Conservation (phyloP, 2,797 vertebrate species). For the Hozukius guyotensis region DNA sequence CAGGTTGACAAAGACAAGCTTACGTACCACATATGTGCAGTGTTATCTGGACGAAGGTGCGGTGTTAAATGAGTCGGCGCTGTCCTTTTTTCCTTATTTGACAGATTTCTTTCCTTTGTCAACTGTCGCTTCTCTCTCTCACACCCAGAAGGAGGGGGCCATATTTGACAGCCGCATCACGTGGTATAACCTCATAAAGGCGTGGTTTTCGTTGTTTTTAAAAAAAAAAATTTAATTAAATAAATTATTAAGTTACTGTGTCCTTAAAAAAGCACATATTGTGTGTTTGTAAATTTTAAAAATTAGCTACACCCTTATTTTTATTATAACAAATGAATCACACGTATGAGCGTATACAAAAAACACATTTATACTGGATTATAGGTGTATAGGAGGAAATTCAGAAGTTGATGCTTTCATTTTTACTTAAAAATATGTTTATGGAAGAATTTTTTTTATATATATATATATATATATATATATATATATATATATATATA, state of each 20-base stretch:
- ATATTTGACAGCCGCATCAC: conserved; percentile 83
- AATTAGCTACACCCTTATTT: not conserved
- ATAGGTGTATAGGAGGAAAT: not conserved
- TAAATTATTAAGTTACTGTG: not conserved
- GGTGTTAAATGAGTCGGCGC: not conserved
- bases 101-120: conserved; percentile 55
- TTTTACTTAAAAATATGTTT: not conserved
- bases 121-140: conserved; percentile 60
- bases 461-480: no score
- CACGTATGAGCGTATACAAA: not conserved
- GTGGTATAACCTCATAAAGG: conserved; percentile 58
- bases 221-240: not conserved
- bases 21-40: conserved; percentile 64
- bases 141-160: conserved; percentile 75
- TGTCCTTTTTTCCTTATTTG: not conserved
- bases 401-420: not conserved
- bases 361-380: not conserved
- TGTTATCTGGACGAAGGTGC: not conserved
- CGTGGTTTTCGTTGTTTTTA: not conserved
- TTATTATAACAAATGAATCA: not conserved
- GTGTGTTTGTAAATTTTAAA: rapidly evolving
- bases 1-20: not conserved
- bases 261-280: not conserved
- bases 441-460: not conserved
- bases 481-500: no score